These are phyloP conservation scores for Kryptolebias marmoratus DNA, from an alignment of 2,113 vertebrate species.

Conservation along the genomic window DNA sequence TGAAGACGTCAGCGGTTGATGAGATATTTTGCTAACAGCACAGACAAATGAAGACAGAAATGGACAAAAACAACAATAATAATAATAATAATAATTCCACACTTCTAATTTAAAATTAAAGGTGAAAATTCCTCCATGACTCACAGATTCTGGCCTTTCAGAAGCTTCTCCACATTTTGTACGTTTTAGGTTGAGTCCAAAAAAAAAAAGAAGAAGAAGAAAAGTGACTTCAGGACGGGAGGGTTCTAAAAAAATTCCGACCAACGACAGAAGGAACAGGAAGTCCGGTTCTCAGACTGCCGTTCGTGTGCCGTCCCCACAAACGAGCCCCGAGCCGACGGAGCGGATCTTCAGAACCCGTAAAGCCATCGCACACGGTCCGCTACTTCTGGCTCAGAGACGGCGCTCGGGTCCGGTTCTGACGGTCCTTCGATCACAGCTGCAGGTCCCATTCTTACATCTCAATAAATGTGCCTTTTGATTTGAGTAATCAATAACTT, in stretches of 20 bases:
- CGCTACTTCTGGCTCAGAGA: constrained; percentile 64
- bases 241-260: constrained; percentile 1
- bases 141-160: constrained; percentile 26
- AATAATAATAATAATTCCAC: too few species aligned
- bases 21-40: too few species aligned
- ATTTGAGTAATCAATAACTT: constrained; percentile 84
- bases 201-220: neutral
- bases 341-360: constrained; percentile 68
- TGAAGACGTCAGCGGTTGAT: too few species aligned
- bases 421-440: constrained; percentile 70
- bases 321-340: constrained; percentile 37
- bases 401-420: constrained; percentile 58
- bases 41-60: too few species aligned
- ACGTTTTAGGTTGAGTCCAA: constrained; percentile 61
- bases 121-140: too few species aligned
- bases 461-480: constrained; percentile 89
- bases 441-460: constrained; percentile 81
- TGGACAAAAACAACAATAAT: too few species aligned
- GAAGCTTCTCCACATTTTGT: constrained; percentile 57
- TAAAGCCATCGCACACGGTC: constrained; percentile 74
- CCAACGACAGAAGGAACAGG: too few species aligned
- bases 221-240: constrained; percentile 64
- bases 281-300: too few species aligned
- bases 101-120: too few species aligned
- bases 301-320: neutral